Evolutionary conservation across 2,113 vertebrate genomes (phyloP), one percentile per base, ranked within the genome.

Genomic region (Isurus oxyrinchus): DNA sequence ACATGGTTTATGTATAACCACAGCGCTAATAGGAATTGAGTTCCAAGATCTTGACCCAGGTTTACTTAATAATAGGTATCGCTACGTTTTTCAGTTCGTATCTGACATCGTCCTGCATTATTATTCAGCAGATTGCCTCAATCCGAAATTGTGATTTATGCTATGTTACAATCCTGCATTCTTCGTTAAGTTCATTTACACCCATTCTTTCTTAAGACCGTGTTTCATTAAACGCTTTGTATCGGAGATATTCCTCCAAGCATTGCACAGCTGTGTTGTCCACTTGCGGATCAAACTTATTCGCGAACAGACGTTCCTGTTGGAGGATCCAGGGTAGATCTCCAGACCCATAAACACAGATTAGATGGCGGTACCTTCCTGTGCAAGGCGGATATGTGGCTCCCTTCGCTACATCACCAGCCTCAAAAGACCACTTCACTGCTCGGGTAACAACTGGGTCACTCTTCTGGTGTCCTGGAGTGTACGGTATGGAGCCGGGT

Each of bases 301-400:
- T 81, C 3, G 76, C 76, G 76, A 81, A 81, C 76, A 81, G 1
- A 35, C 25, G 35, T 13, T 35, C 10, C 76, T 81, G 98, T 72
- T 81, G 97, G 0, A 99, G 96, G 94, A 99, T 96, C 99, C 99
- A 99, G 2, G n/a, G 61, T 40, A 99, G 96, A 96, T 99, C 99
- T 0, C 99, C 99, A 0, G 19, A 76, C 0, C 99, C 99, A 2
- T 99, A 99, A 72, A 99, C 95, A 96, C 99, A 99, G 87, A 99
- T 0, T 0, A 97, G 0, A 76, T 98, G 98, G 96, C 97, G 98
- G 97, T 98, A 97, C 35, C 0, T 7, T 1, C 76, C 76, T 10
- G 76, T n/a, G 31, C 76, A 81, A n/a, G 76, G 76, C 35, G 31
- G 5, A 11, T 81, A 81, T 35, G 99, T 97, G 0, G 99, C 98